phyloP scores from a whole-genome alignment of 2,113 vertebrate genomes.

The Tragelaphus scriptus region DNA sequence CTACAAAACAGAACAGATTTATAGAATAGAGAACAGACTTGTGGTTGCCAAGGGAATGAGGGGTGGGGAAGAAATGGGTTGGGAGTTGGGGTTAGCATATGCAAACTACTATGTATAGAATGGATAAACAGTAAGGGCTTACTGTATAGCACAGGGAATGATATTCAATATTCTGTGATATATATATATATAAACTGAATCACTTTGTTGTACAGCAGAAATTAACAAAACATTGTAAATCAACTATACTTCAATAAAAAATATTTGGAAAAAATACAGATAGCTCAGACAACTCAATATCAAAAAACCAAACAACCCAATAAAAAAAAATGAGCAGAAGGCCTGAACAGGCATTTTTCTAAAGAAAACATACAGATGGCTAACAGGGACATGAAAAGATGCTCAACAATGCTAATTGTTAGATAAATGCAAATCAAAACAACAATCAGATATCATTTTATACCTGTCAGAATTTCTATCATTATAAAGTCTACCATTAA shows the following conservation, averaged over 20 bases:
- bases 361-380: not conserved
- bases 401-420: not conserved
- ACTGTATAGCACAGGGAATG: not conserved
- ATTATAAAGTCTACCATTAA: not conserved
- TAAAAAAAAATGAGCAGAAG: not conserved
- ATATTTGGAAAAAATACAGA: not conserved
- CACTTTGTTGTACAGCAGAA: not conserved
- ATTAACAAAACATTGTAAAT: not conserved
- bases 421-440: not conserved
- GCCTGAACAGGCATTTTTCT: not conserved
- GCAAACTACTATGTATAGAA: not conserved
- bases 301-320: not conserved
- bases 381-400: not conserved
- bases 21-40: not conserved
- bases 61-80: not conserved
- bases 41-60: not conserved
- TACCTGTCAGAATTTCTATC: not conserved
- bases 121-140: not conserved
- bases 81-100: not conserved
- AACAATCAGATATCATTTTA: not conserved
- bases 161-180: not conserved
- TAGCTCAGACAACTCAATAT: not conserved
- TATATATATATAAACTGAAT: not conserved
- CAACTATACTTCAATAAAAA: not conserved
- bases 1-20: not conserved